Conservation (phyloP, 2,113 vertebrate species). For the Ageneiosus marmoratus region DNA sequence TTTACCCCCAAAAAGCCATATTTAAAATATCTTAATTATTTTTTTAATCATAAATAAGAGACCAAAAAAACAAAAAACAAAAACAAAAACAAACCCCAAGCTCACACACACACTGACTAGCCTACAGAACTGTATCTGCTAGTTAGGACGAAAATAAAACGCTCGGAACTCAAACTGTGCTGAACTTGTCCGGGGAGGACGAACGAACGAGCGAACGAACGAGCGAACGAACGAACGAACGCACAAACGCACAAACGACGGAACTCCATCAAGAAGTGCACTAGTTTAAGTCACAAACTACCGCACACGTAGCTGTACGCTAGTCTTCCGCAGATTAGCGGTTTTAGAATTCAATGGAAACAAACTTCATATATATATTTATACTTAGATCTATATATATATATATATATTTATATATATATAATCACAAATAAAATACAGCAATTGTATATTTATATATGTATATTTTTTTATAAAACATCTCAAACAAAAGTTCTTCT, state of each 20-base stretch:
- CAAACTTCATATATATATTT: constrained; percentile 40
- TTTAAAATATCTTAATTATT: constrained; percentile 86
- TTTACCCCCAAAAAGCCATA: constrained; percentile 87
- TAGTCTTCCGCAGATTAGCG: constrained; percentile 28
- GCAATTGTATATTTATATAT: constrained; percentile 47
- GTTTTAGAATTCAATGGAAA: constrained; percentile 40
- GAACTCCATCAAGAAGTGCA: constrained; percentile 72
- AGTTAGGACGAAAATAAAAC: constrained; percentile 24
- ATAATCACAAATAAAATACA: constrained; percentile 54
- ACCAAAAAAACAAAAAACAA: constrained; percentile 71
- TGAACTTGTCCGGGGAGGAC: constrained; percentile 67
- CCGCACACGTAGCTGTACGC: constrained; percentile 33
- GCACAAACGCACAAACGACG: constrained; percentile 58
- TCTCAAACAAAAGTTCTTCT: constrained; percentile 75
- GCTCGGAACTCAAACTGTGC: constrained; percentile 64
- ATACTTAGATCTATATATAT: constrained; percentile 34
- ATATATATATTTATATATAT: constrained; percentile 40
- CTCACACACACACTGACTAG: constrained; percentile 82
- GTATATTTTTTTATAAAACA: constrained; percentile 62
- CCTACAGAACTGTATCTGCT: constrained; percentile 77
- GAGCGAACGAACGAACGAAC: constrained; percentile 26
- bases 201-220: no score
- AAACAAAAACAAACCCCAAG: constrained; percentile 68
- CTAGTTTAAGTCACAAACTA: constrained; percentile 45
- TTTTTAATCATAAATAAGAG: constrained; percentile 85